Evolutionary conservation across 2,113 vertebrate species (phyloP).

Genomic region (Girardinichthys multiradiatus): DNA sequence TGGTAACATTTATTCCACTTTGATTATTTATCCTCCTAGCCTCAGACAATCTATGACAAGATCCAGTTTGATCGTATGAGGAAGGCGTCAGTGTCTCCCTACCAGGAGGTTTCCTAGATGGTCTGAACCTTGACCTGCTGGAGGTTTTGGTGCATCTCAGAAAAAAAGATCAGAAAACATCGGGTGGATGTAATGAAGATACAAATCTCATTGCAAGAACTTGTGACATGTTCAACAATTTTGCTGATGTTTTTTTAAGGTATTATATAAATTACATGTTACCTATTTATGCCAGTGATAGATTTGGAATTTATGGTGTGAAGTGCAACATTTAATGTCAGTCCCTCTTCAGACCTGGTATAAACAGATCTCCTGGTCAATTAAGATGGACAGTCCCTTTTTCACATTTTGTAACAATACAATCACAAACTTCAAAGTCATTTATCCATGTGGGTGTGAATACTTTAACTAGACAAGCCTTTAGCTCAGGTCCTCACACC

Average conservation of each 20-base stretch:
- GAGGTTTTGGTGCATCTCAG: not conserved
- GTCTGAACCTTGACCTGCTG: not conserved
- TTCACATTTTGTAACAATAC: too few species aligned
- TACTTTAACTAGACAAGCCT: too few species aligned
- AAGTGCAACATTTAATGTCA: not conserved
- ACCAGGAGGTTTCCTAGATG: slow-evolving; percentile 22
- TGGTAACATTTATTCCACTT: not conserved
- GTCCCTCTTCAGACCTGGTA: not conserved
- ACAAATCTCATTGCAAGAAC: too few species aligned
- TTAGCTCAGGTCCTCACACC: too few species aligned
- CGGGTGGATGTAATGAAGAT: not conserved
- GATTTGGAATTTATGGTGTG: not conserved
- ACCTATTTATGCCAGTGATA: not conserved
- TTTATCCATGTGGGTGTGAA: too few species aligned
- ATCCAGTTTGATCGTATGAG: slow-evolving; percentile 41
- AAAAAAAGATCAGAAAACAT: not conserved
- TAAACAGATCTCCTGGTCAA: too few species aligned
- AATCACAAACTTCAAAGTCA: too few species aligned
- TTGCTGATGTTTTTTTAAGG: not conserved
- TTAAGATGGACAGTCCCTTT: too few species aligned
- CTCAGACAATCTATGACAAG: slow-evolving; percentile 63
- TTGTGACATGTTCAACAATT: too few species aligned
- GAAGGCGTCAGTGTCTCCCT: not conserved
- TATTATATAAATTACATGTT: not conserved
- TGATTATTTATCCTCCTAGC: slow-evolving; percentile 13